Conservation (phyloP, 1,140 invertebrate species). For the Luehdorfia chinensis region DNA sequence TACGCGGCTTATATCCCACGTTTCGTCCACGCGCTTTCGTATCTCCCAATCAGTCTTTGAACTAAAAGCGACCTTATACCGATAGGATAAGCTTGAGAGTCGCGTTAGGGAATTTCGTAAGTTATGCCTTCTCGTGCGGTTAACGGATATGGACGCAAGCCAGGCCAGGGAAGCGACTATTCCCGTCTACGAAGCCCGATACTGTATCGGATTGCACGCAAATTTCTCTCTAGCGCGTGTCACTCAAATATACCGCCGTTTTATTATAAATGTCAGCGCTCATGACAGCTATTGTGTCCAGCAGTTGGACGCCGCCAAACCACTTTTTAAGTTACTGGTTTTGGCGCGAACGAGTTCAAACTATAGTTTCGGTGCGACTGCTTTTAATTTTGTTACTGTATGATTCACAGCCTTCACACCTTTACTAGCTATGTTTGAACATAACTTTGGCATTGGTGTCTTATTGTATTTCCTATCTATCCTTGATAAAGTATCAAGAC, state of each 20-base stretch:
- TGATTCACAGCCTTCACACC: slow-evolving; percentile 20
- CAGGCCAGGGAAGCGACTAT: slow-evolving; percentile 73
- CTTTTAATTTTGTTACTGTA: slow-evolving; percentile 9
- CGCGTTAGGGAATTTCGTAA: slow-evolving; percentile 27
- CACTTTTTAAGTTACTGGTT: no score
- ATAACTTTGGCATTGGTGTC: slow-evolving; percentile 26
- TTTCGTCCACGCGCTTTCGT: slow-evolving; percentile 24
- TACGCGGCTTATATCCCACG: slow-evolving; percentile 63
- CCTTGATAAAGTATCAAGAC: no score
- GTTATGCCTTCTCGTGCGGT: no score
- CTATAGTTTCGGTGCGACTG: no score
- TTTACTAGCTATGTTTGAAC: slow-evolving; percentile 28
- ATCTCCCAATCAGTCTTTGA: slow-evolving; percentile 18
- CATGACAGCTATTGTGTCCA: no score
- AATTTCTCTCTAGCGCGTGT: slow-evolving; percentile 47
- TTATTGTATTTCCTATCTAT: background rate
- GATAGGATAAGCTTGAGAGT: slow-evolving; percentile 45
- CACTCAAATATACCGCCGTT: slow-evolving; percentile 44
- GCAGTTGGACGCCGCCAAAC: no score
- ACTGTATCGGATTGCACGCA: slow-evolving; percentile 48
- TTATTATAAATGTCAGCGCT: slow-evolving; percentile 23
- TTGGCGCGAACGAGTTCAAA: no score
- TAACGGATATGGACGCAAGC: slow-evolving; percentile 54
- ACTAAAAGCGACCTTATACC: slow-evolving; percentile 36
- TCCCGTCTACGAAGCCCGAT: slow-evolving; percentile 64